A percentile compares a stretch with the other conserved stretches of the same genome.
These are phyloP conservation scores for Glyphotaelius pellucidus DNA, from an alignment of 2,888 invertebrate species.

Conservation along the genomic window DNA sequence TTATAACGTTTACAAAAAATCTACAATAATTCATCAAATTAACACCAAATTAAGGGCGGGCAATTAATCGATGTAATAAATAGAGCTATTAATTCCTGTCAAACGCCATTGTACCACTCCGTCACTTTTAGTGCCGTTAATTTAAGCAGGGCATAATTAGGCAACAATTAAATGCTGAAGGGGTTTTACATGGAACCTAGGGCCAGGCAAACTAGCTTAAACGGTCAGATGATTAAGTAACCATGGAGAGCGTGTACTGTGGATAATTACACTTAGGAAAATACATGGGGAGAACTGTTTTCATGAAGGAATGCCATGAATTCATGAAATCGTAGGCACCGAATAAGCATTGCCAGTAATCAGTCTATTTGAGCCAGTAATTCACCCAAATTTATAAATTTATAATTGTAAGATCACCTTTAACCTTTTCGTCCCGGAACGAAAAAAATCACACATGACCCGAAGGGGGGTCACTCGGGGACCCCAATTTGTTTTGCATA, in stretches of 20 bases:
- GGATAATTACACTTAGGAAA: neutral
- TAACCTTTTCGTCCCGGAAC: too few relatives aligned
- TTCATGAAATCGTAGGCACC: too few relatives aligned
- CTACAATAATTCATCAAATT: neutral
- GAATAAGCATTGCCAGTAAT: too few relatives aligned
- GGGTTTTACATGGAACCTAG: constrained; percentile 42
- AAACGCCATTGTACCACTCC: neutral
- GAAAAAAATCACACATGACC: too few relatives aligned
- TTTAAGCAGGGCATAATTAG: constrained; percentile 36
- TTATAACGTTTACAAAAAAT: neutral
- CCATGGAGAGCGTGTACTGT: neutral
- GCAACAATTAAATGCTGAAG: constrained; percentile 56
- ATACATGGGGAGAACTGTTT: too few relatives aligned
- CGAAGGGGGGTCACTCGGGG: too few relatives aligned
- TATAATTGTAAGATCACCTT: too few relatives aligned
- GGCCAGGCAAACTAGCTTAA: neutral
- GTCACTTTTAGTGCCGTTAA: constrained; percentile 34
- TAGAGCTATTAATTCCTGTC: constrained; percentile 10
- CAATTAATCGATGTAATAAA: constrained; percentile 2
- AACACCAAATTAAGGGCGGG: constrained; percentile 2
- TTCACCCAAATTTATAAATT: too few relatives aligned
- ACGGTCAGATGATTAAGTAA: constrained; percentile 19
- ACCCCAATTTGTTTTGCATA: too few relatives aligned
- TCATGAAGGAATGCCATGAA: too few relatives aligned
- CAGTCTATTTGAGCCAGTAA: too few relatives aligned